A percentile compares a stretch with the other conserved stretches of the same genome.
phyloP scores from a whole-genome alignment of 2,888 invertebrate genomes.

The Seladonia tumulorum region DNA sequence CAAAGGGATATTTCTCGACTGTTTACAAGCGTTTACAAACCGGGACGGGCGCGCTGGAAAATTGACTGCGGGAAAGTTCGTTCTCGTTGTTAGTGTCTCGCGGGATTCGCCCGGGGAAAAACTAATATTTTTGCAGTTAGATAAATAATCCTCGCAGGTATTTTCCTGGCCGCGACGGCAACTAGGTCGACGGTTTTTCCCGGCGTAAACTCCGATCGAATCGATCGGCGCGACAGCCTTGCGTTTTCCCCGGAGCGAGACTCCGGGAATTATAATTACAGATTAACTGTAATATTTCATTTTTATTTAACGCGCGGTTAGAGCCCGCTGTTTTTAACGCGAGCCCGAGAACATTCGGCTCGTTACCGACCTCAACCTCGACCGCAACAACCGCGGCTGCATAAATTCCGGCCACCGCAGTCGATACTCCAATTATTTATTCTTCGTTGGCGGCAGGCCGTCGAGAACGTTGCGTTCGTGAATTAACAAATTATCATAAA shows the following conservation, averaged over 20 bases:
- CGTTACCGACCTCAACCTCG: neutral
- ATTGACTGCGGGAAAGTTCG: slow-evolving; percentile 36
- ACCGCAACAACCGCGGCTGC: slow-evolving; percentile 3
- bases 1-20: neutral
- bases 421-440: slow-evolving; percentile 7
- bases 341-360: neutral
- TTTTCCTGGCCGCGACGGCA: neutral
- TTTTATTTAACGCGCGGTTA: neutral
- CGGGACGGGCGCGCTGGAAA: neutral
- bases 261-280: slow-evolving; percentile 1
- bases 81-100: neutral
- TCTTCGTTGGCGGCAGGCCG: neutral
- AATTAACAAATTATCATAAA: neutral
- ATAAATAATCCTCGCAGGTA: slow-evolving; percentile 8
- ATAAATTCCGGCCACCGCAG: neutral
- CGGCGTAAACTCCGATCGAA: neutral
- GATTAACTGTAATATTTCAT: neutral
- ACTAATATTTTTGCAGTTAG: slow-evolving; percentile 27
- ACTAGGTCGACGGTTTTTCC: neutral
- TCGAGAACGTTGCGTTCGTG: neutral
- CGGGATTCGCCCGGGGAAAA: neutral
- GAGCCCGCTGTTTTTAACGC: neutral
- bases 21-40: slow-evolving; percentile 9
- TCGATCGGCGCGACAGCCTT: slow-evolving; percentile 2
- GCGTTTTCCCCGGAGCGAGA: neutral